Evolutionary conservation across 2,888 invertebrate genomes (phyloP), one percentile per base, ranked within the genome.

Genomic region (Notodonta dromedarius): DNA sequence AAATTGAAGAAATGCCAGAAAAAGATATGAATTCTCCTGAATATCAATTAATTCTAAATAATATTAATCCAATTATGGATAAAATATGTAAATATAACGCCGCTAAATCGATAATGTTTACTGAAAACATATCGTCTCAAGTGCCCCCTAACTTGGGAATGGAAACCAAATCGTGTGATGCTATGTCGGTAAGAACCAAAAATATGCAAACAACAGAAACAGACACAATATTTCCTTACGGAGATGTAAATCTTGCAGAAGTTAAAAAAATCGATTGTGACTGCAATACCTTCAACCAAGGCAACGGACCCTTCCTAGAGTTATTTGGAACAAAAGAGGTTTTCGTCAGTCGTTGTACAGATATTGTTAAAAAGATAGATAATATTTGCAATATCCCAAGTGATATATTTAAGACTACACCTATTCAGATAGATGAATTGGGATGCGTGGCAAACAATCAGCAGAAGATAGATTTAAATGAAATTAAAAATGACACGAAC

Each of bases 141-240:
- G 77, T 82, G 57, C 65, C 79, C 11, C 58, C 64, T 42, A 68
- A 70, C 62, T 74, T 79, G 48, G 76, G 70, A 51, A 76, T 79
- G 70, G 70, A 73, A 67, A 77, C 78, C 32, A 85, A 83, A 73
- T 85, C 83, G 35, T 86, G 85, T 76, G 77, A 82, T 44, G 69
- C 74, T 50, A 70, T 82, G 54, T 67, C 74, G 58, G 69, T 61
- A 32, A 59, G 52, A 42, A 70, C 61, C 58, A 70, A 68, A 70
- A 66, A 70, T 24, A 58, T 73, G 42, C 69, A 76, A 69, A 80
- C 73, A 11, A 69, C 67, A 53, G 76, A 76, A 58, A 71, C 62
- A 3, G 65, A 62, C 8, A 63, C 40, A 64, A 70, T 44, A 4
- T 11, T 8, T 39, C 56, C 44, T 68, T 55, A 40, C 60, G 11